phyloP scores from a whole-genome alignment of 2,888 invertebrate genomes.

The Drosophila meridionalis region DNA sequence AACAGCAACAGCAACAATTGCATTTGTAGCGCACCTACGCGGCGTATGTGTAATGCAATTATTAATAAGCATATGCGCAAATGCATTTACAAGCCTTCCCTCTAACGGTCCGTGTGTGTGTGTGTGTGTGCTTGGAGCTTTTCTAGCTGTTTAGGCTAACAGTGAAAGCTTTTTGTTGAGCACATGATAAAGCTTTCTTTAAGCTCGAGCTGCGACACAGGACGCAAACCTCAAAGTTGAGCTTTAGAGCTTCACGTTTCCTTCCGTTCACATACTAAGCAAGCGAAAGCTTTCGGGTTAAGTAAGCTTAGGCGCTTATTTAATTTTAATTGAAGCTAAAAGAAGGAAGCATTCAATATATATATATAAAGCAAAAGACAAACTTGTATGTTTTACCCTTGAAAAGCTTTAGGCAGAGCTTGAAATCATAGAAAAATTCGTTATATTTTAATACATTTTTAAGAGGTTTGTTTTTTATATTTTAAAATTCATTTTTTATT shows the following conservation, averaged over 20 bases:
- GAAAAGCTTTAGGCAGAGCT: neutral
- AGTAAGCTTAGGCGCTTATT: neutral
- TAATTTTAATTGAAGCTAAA: too few relatives aligned
- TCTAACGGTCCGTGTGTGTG: neutral
- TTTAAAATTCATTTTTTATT: too few relatives aligned
- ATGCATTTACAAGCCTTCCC: conserved; percentile 1
- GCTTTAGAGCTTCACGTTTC: conserved; percentile 2
- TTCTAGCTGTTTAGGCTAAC: neutral
- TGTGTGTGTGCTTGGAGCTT: conserved; percentile 17
- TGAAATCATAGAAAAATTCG: neutral
- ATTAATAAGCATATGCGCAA: conserved; percentile 67
- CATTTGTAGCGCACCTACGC: conserved; percentile 36
- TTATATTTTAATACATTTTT: too few relatives aligned
- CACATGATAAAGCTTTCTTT: neutral
- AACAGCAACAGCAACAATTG: neutral
- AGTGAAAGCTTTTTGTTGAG: neutral
- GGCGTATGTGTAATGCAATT: conserved; percentile 76
- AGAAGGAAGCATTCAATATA: neutral
- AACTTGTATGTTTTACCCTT: neutral
- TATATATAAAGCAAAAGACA: neutral
- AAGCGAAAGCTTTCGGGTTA: neutral
- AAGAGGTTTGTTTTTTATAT: too few relatives aligned
- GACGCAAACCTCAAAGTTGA: conserved; percentile 1
- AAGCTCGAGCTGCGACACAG: neutral
- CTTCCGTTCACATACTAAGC: too few relatives aligned